Evolutionary conservation across 2,888 invertebrate genomes (phyloP).

Genomic region (Eupithecia abbreviata): DNA sequence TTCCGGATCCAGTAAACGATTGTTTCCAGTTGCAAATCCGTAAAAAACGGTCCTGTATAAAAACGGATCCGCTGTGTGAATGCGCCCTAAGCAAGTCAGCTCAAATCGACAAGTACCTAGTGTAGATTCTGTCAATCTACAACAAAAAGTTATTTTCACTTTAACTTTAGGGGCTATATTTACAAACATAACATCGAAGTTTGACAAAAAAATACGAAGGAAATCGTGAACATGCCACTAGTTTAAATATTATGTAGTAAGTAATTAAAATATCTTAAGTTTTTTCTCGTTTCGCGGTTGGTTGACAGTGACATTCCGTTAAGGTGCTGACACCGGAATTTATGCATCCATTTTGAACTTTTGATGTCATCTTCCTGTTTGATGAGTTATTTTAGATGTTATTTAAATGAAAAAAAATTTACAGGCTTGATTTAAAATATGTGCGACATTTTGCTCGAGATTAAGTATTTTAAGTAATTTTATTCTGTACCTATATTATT

Average conservation of each 20-base stretch:
- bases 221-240: background rate
- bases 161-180: background rate
- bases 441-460: background rate
- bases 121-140: background rate
- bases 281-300: slow-evolving; percentile 74
- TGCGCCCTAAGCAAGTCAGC: background rate
- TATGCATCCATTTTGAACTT: slow-evolving; percentile 48
- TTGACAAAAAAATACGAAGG: background rate
- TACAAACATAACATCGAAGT: background rate
- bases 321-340: slow-evolving; percentile 56
- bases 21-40: too few species aligned
- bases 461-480: background rate
- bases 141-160: background rate
- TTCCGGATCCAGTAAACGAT: too few species aligned
- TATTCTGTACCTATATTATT: too few species aligned
- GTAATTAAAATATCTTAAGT: slow-evolving; percentile 78
- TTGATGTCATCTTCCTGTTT: slow-evolving; percentile 57
- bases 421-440: background rate
- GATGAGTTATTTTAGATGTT: slow-evolving; percentile 28
- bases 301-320: slow-evolving; percentile 61
- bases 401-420: background rate
- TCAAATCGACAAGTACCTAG: background rate
- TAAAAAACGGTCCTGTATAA: too few species aligned
- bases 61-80: too few species aligned
- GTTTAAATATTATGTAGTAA: slow-evolving; percentile 59